These are phyloP conservation scores for Rhynchomys soricoides DNA, from an alignment of 2,113 vertebrate genomes.

Conservation along the genomic window DNA sequence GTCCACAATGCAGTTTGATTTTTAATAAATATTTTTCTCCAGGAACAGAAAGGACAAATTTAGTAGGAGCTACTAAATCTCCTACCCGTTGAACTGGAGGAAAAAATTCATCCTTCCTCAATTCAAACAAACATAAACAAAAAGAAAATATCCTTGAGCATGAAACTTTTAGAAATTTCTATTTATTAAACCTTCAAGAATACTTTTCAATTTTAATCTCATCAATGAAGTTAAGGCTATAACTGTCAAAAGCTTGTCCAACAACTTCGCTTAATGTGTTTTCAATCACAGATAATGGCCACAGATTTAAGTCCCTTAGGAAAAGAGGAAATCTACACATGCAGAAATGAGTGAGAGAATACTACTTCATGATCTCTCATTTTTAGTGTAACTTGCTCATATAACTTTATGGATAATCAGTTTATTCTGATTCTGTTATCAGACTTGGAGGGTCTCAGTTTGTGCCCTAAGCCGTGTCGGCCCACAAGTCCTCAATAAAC, in stretches of 20 bases:
- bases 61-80: conserved; percentile 38
- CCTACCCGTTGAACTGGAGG: background rate
- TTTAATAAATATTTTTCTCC: conserved; percentile 64
- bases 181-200: conserved; percentile 61
- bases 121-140: conserved; percentile 52
- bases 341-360: conserved; percentile 5
- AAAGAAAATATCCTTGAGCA: conserved; percentile 51
- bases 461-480: background rate
- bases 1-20: conserved; percentile 42
- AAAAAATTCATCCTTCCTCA: conserved; percentile 55
- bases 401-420: background rate
- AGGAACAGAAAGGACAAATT: conserved; percentile 66
- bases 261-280: conserved; percentile 30
- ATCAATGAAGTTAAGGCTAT: conserved; percentile 41
- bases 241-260: conserved; percentile 43
- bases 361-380: background rate
- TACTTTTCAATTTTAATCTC: conserved; percentile 59
- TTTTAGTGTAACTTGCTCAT: background rate
- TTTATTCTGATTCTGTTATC: background rate
- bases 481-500: background rate
- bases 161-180: conserved; percentile 48
- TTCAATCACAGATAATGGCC: conserved; percentile 44
- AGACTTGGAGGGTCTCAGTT: background rate
- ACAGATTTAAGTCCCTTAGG: conserved; percentile 30
- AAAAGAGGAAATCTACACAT: conserved; percentile 42